Evolutionary conservation across 2,113 vertebrate genomes (phyloP), one percentile per base, ranked within the genome.

Genomic region (Mormyrus lacerda): DNA sequence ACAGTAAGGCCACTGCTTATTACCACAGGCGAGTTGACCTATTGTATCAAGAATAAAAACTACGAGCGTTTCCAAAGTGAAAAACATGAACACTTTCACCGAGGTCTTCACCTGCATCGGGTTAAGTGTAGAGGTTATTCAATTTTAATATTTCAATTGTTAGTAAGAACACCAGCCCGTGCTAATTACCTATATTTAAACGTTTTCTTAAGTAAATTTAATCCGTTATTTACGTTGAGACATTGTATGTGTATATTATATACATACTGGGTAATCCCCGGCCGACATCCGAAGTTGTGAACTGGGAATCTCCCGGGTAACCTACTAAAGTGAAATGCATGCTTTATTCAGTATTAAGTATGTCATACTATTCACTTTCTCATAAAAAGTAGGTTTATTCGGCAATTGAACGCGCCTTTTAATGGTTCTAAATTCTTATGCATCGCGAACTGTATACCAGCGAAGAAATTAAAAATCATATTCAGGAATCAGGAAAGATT

Each of bases 241-340:
- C 35, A 15, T 79, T 42, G 69, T 19, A 42, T 19, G 5, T 79
- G 61, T 11, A 31, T 31, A 69, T 69, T 69, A 69, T 31, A 69
- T 31, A 27, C 10, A 31, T 11, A 13, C 10, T 53, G 88, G 88
- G 87, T 88, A 88, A 79, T 79, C 88, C 88, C 88, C 88, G 45
- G 17, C 31, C 69, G 31, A 82, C 48, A 21, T 47, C 24, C 45
- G 48, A 15, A 88, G 35, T n/a, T 21, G 15, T 45, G 13, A 79
- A 15, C 19, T 53, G 88, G 88, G 88, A 88, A 88, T 88, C 65
- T 88, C 88, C 88, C 88, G 27, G 48, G 69, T 47, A 47, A 45
- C 21, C 1, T 27, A 53, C 27, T 19, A 86, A 35, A 11, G 13
- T 76, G 31, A 76, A 27, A 73, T 31, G 10, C 24, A 39, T 31